Percentiles rank a stretch among this genome's conserved stretches.
Conservation (phyloP, 2,797 vertebrate genomes). For the Podarcis siculus region DNA sequence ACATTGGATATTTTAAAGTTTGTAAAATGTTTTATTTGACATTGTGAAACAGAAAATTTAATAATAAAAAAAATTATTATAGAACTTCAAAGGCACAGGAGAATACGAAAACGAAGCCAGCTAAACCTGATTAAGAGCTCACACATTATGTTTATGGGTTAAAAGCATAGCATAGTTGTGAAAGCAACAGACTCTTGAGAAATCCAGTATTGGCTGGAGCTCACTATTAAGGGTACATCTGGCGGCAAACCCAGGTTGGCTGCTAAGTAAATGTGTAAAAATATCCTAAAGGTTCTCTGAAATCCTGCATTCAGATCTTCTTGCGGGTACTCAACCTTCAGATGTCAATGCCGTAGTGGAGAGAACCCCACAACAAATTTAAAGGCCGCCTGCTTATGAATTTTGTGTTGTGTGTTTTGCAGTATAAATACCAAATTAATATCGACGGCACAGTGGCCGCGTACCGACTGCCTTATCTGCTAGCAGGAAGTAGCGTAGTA, state of each 20-base stretch:
- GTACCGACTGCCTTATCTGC: slow-evolving; percentile 93
- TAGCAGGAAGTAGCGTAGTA: slow-evolving; percentile 93
- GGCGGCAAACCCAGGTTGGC: not conserved
- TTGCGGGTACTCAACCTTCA: not conserved
- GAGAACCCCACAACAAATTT: not conserved
- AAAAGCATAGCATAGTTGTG: not conserved
- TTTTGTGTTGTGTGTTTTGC: slow-evolving; percentile 55
- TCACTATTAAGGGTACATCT: not conserved
- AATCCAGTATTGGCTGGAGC: not conserved
- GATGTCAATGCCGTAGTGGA: not conserved
- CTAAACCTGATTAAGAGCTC: not conserved
- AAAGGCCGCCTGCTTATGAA: slow-evolving; percentile 19
- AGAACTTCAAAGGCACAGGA: not conserved
- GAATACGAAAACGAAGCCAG: too few relatives aligned
- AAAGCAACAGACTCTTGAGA: too few relatives aligned
- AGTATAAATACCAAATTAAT: slow-evolving; percentile 99
- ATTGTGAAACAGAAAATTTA: too few relatives aligned
- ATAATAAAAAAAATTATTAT: too few relatives aligned
- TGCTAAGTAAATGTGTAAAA: not conserved
- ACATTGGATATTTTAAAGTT: too few relatives aligned
- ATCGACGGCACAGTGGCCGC: slow-evolving; percentile 96
- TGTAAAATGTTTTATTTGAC: too few relatives aligned
- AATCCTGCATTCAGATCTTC: not conserved
- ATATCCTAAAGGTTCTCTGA: too few relatives aligned
- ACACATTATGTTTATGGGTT: not conserved